These are phyloP conservation scores for Mylabris phalerata DNA, from an alignment of 1,140 invertebrate species.

Conservation along the genomic window DNA sequence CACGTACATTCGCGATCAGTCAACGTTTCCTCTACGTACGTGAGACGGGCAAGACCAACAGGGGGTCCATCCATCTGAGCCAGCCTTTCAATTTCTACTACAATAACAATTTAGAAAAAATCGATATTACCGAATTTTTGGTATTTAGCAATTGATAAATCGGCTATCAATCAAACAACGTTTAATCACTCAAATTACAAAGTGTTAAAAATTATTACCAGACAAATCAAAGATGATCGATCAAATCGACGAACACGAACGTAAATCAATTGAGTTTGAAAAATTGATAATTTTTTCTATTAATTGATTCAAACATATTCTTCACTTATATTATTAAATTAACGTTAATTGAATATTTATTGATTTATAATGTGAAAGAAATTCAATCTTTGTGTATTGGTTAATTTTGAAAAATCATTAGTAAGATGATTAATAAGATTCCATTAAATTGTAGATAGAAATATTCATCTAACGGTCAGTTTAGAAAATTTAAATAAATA, in stretches of 20 bases:
- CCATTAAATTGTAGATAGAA: neutral
- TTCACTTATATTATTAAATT: neutral
- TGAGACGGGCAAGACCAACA: neutral
- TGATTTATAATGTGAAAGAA: slow-evolving; percentile 4
- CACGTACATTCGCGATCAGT: slow-evolving; percentile 20
- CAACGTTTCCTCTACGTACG: slow-evolving; percentile 7
- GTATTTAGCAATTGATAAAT: neutral
- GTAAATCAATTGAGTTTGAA: too few species aligned
- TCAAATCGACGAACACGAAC: too few species aligned
- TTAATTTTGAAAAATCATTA: neutral
- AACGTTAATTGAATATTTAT: slow-evolving; percentile 7
- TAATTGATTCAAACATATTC: slow-evolving; percentile 4
- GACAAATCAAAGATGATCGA: too few species aligned
- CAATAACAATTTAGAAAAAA: too few species aligned
- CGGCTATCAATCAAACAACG: neutral
- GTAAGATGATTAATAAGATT: neutral
- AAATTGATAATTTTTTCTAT: neutral
- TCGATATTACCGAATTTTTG: neutral
- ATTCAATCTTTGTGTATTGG: neutral
- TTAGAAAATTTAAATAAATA: too few species aligned
- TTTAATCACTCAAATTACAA: too few species aligned
- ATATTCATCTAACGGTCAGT: neutral
- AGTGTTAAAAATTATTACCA: too few species aligned
- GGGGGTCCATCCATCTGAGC: neutral
- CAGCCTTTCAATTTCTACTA: too few species aligned